Base-by-base conservation (phyloP, 2,888 invertebrate genomes). In the Acleris emargana region DNA sequence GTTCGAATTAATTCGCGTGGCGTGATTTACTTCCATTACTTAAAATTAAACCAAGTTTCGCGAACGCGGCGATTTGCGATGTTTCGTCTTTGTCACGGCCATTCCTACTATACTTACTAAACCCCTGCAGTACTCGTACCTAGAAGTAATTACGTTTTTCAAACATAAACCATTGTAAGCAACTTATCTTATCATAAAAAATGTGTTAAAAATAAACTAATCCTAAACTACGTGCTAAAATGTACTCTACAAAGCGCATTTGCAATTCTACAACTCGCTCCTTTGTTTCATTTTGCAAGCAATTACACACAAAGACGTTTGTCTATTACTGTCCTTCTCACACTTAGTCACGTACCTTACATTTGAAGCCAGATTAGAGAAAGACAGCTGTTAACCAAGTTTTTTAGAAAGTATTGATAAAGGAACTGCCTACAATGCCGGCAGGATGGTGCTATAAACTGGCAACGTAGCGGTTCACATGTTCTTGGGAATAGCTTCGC, bases 371-470 rank as follows among this genome's bases (percentile, higher is more conserved):
- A 67, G 58, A 75, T 75, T 74, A 82, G 86, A 88, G 73, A 69
- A 83, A 79, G 89, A 88, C 67, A 71, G 82, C 69, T 72, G 79
- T 77, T 75, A 71, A 80, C 76, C 81, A 81, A 70, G 68, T 69
- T 77, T 86, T 88, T 89, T 87, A 68, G 73, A 78, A 82, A 84
- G 86, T 83, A 87, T 86, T 86, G 87, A 87, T 89, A 88, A 86
- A 86, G 82, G 85, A 85, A 87, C 83, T 38, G 38, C 38, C 38
- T 88, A 90, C 90, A 92, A 89, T 90, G 86, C 83, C 83, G 85
- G 86, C 87, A 88, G 89, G 88, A 91, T 89, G 88, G 89, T 88
- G 88, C 91, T 91, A 91, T 91, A 89, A 91, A 88, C 91, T 89
- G 88, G 86, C 88, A 84, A 88, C 89, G 88, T 89, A 90, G 91